These are phyloP conservation scores for Rhinogobio ventralis DNA, from an alignment of 2,797 vertebrate genomes.

Conservation along the genomic window DNA sequence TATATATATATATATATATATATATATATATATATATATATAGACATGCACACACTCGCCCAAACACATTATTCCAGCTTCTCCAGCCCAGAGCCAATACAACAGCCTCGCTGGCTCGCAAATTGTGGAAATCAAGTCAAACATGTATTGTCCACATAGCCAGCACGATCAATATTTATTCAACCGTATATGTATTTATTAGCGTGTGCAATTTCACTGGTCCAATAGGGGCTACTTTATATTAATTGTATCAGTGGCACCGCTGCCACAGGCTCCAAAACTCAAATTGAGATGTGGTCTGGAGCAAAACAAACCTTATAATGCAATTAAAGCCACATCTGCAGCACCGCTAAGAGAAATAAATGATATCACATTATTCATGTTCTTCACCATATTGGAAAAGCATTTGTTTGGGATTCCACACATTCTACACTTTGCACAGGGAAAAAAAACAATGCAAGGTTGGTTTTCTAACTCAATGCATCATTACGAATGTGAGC, in stretches of 20 bases:
- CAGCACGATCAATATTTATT: constrained; percentile 72
- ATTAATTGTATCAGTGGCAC: constrained; percentile 70
- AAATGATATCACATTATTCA: constrained; percentile 68
- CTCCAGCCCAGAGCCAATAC: constrained; percentile 31
- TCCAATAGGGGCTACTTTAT: constrained; percentile 65
- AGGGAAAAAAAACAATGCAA: constrained; percentile 26
- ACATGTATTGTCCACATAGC: constrained; percentile 64
- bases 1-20: no score
- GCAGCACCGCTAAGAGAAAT: constrained; percentile 63
- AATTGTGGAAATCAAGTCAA: constrained; percentile 67
- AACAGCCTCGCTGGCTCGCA: constrained; percentile 43
- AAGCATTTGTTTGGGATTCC: constrained; percentile 67
- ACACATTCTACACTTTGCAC: constrained; percentile 62
- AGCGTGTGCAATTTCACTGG: constrained; percentile 68
- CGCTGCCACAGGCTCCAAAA: constrained; percentile 68
- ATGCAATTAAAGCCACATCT: constrained; percentile 68
- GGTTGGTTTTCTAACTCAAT: constrained; percentile 56
- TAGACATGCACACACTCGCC: neutral
- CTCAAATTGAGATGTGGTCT: constrained; percentile 70
- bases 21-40: no score
- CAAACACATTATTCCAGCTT: constrained; percentile 21
- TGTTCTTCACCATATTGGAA: constrained; percentile 69
- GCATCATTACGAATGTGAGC: constrained; percentile 45
- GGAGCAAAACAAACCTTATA: constrained; percentile 67
- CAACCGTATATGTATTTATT: constrained; percentile 71